Conservation (phyloP, 2,888 invertebrate genomes). For the Ichneumon xanthorius region DNA sequence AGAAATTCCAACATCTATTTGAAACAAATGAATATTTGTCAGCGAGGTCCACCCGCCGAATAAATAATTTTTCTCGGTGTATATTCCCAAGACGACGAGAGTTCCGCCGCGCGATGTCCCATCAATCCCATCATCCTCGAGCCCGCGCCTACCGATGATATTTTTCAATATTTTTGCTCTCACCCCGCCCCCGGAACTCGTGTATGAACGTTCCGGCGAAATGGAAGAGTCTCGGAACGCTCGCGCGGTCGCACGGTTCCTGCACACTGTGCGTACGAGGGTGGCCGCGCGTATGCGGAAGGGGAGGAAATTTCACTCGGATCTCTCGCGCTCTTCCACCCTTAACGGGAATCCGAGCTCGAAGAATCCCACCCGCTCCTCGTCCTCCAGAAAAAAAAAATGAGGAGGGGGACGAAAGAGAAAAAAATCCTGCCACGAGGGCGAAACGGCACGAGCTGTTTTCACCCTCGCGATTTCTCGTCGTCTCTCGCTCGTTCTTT, state of each 20-base stretch:
- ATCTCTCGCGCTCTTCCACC: constrained; percentile 10
- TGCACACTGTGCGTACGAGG: neutral
- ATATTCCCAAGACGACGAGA: constrained; percentile 66
- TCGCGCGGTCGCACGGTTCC: constrained; percentile 25
- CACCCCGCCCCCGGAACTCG: neutral
- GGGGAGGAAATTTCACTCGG: constrained; percentile 35
- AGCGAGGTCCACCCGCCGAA: too few relatives aligned
- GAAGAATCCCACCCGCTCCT: constrained; percentile 9
- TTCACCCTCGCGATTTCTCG: constrained; percentile 63
- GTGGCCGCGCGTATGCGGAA: neutral
- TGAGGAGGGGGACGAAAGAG: constrained; percentile 7
- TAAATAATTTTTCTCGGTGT: neutral
- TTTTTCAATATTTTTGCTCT: constrained; percentile 43
- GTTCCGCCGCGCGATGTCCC: constrained; percentile 64
- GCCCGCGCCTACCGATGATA: constrained; percentile 10
- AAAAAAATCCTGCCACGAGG: constrained; percentile 40
- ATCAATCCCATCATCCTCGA: constrained; percentile 69
- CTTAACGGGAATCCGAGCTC: neutral
- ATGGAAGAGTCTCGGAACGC: constrained; percentile 21
- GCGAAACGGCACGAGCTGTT: constrained; percentile 18
- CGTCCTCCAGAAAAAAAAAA: constrained; percentile 21
- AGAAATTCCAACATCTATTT: too few relatives aligned
- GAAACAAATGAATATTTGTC: too few relatives aligned
- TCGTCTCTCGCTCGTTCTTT: constrained; percentile 63
- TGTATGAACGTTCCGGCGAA: neutral